phyloP scores from a whole-genome alignment of 2,113 vertebrate genomes.

The Zosterops borbonicus region DNA sequence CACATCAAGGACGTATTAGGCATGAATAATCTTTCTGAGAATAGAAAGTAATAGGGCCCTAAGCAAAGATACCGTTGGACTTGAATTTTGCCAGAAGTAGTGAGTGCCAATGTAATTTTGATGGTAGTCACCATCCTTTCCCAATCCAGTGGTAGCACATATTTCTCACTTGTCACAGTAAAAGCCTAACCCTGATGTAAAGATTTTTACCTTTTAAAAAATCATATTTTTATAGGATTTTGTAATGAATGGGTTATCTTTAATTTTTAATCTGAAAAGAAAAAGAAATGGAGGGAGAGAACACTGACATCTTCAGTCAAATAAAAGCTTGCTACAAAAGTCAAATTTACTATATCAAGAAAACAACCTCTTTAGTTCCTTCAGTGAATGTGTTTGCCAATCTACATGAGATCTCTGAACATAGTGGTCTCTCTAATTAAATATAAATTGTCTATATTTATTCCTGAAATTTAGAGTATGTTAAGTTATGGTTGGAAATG shows the following conservation, averaged over 20 bases:
- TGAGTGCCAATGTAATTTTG: slow-evolving; percentile 25
- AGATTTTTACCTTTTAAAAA: slow-evolving; percentile 19
- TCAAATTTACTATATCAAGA: not conserved
- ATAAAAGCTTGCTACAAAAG: not conserved
- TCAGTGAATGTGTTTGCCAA: not conserved
- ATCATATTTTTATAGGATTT: not conserved
- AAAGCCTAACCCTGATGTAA: not conserved
- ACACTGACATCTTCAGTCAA: not conserved
- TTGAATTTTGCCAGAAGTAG: slow-evolving; percentile 11
- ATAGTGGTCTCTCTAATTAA: not conserved
- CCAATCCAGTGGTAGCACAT: not conserved
- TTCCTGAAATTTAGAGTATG: not conserved
- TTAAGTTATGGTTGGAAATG: not conserved
- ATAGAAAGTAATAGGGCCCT: not conserved
- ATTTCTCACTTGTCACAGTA: slow-evolving; percentile 14
- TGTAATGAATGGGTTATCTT: slow-evolving; percentile 1
- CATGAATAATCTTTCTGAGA: not conserved
- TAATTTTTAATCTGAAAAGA: not conserved
- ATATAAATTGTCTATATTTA: not conserved
- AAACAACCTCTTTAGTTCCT: not conserved
- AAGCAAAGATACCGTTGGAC: slow-evolving; percentile 26
- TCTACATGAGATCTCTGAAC: not conserved
- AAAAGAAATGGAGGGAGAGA: not conserved
- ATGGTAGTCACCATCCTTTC: not conserved
- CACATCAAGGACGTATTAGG: not conserved